phyloP scores from a whole-genome alignment of 1,140 invertebrate genomes.

The Sesamia nonagrioides region DNA sequence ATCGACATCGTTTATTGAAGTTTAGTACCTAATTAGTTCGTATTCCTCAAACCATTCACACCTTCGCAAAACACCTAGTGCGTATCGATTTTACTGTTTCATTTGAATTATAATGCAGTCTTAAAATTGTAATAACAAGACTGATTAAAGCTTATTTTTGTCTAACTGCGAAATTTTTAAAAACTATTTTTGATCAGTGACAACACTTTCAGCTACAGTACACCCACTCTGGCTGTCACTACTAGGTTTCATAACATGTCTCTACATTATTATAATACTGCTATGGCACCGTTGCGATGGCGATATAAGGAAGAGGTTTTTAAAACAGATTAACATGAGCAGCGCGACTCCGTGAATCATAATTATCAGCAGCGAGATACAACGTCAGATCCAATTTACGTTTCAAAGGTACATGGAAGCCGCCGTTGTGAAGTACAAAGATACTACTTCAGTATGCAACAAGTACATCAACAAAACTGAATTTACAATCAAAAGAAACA shows the following conservation, averaged over 20 bases:
- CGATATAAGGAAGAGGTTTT: background rate
- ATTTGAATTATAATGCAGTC: too few species aligned
- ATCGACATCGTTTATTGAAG: too few species aligned
- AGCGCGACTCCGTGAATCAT: background rate
- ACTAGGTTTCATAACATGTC: too few species aligned
- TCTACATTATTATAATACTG: background rate
- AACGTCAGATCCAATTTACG: constrained; percentile 32
- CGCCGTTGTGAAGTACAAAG: constrained; percentile 33
- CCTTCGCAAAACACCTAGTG: too few species aligned
- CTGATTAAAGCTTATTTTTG: background rate
- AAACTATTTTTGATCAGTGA: background rate
- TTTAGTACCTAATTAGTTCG: too few species aligned
- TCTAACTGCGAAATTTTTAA: background rate
- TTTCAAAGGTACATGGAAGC: constrained; percentile 7
- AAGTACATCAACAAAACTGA: constrained; percentile 72
- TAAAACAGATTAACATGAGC: background rate
- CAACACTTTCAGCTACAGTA: background rate
- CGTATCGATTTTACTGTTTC: too few species aligned
- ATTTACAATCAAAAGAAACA: constrained; percentile 83
- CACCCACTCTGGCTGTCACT: too few species aligned
- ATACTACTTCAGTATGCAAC: constrained; percentile 66
- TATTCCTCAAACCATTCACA: too few species aligned
- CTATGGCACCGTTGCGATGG: background rate
- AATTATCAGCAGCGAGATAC: constrained; percentile 19
- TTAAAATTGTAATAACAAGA: background rate